Base-by-base conservation (phyloP, 2,797 vertebrate species). In the Myoxocephalus aenaeus region DNA sequence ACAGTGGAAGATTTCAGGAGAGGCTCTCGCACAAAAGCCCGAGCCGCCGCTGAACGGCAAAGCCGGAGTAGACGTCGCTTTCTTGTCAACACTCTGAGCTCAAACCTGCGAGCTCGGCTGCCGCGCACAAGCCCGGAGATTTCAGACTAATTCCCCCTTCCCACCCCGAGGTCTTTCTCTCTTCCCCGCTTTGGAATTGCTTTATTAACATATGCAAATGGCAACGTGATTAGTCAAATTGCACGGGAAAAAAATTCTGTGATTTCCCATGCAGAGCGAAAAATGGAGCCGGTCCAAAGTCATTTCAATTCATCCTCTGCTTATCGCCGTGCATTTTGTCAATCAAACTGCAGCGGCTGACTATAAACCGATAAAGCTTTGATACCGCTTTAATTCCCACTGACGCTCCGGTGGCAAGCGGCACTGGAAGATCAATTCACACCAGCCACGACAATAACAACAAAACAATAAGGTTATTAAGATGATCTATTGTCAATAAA, bases 141-240 rank as follows among this genome's bases (percentile, higher is more conserved):
- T 77, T 86, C 27, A 63, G 81, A 88, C 87, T 75, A 90, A 86
- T 79, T 63, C 74, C 73, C 51, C 51, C 50, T 32, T 27, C 10
- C n/a, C 15, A 46, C 44, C 51, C 68, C 40, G 12, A 0, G 13
- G 15, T 75, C 68, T 69, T 53, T 65, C 84, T 81, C 77, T 58
- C 71, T 73, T 81, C 62, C 81, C n/a, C 56, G 70, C 86, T 82
- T 87, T 81, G 77, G 80, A 86, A 89, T 85, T 86, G 77, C 89
- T 86, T 86, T 86, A 94, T 95, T 94, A 94, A 91, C 91, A 94
- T 95, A 94, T 95, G 94, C 92, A 94, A 95, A 95, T 95, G 87
- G 76, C 61, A 83, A 81, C 75, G 75, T 90, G 90, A 94, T 94
- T 92, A 93, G 91, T 89, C 87, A 90, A 93, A 94, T 87, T 89